Evolutionary conservation across 2,113 vertebrate genomes (phyloP), one percentile per base, ranked within the genome.

Genomic region (Ia io): DNA sequence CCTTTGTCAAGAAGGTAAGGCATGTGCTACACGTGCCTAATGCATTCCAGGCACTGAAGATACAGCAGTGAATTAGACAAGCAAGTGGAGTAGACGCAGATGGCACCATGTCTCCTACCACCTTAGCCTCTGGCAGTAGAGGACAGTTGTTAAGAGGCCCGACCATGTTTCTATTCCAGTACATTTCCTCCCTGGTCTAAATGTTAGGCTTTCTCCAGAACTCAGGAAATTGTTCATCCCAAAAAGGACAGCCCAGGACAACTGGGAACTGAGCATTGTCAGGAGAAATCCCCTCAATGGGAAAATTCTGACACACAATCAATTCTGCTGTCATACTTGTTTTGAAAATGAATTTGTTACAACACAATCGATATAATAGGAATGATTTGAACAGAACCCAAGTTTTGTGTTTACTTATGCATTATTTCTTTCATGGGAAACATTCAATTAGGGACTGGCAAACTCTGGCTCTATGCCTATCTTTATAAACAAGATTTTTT

Each of bases 311-410:
- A 86, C 8, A 2, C 74, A 84, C 0, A 67, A 6, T 59, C 51
- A 90, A 2, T 51, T 69, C 37, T 51, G 35, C 17, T 61, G 14
- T 35, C 22, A 91, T 71, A 32, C 3, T 61, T 93, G 30, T 83
- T 86, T 93, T 78, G 30, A 70, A 89, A 78, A 83, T 78, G 20
- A 28, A 92, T 87, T 90, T 47, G 56, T 88, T 87, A 5, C 20
- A 73, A 56, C 1, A 53, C 20, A 84, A 56, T 56, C 40, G 12
- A n/a, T 74, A 56, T 47, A 65, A 32, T 42, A 89, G 53, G 10
- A 78, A 82, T 89, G 23, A 40, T 37, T 49, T 61, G 70, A 89
- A 8, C 84, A 73, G 69, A 59, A 35, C 8, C 59, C 7, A 63
- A 86, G n/a, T 78, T 42, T 61, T 82, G 22, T 47, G 16, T 67